Evolutionary conservation across 2,888 invertebrate genomes (phyloP).

Genomic region (Dichetophora obliterata): DNA sequence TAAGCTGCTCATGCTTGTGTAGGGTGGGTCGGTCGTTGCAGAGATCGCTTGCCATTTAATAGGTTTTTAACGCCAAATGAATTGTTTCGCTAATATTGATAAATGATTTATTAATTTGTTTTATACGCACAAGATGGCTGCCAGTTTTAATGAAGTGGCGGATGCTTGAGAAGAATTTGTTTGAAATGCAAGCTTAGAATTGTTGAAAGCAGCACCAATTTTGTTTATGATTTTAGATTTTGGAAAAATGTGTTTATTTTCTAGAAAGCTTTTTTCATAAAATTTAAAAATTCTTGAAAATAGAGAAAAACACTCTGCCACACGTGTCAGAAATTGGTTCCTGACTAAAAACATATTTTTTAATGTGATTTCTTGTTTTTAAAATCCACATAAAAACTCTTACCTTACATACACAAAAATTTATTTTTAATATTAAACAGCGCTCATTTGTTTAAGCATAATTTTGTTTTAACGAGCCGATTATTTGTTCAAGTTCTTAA

Average conservation of each 20-base stretch:
- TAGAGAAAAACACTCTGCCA: too few relatives aligned
- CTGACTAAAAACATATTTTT: too few relatives aligned
- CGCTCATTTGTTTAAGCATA: background rate
- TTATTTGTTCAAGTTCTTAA: constrained; percentile 12
- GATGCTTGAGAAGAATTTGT: background rate
- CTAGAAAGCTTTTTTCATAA: background rate
- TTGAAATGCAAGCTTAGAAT: background rate
- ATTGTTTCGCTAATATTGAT: constrained; percentile 48
- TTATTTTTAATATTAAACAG: background rate
- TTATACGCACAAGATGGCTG: constrained; percentile 44
- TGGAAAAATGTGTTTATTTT: too few relatives aligned
- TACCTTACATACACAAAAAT: background rate
- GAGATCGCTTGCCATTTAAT: constrained; percentile 15
- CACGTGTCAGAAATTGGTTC: too few relatives aligned
- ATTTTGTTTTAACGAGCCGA: background rate
- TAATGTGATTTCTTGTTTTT: too few relatives aligned
- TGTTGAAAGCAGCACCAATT: too few relatives aligned
- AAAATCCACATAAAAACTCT: too few relatives aligned
- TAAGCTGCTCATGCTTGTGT: background rate
- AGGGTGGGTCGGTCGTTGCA: background rate
- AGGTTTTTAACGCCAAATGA: constrained; percentile 45
- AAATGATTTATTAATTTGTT: constrained; percentile 47
- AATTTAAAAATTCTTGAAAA: background rate
- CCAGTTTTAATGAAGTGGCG: constrained; percentile 28
- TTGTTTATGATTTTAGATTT: too few relatives aligned